A percentile compares a stretch with the other conserved stretches of the same genome.
phyloP scores from a whole-genome alignment of 2,888 invertebrate species.

The Polylopha cassiicola region DNA sequence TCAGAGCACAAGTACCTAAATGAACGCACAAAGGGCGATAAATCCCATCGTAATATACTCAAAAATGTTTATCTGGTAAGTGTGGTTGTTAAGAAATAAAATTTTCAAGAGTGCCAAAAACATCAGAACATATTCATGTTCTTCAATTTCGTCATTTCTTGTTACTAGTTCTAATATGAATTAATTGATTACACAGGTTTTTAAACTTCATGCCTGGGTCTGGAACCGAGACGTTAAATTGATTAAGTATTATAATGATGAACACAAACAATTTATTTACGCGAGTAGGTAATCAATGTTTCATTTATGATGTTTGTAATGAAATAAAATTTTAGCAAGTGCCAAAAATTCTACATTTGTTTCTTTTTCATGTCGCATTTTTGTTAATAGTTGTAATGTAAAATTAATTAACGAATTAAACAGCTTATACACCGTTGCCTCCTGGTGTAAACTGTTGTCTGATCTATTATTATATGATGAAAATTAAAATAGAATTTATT shows the following conservation, averaged over 20 bases:
- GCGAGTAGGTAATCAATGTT: too few relatives aligned
- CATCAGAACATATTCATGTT: too few relatives aligned
- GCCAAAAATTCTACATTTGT: constrained; percentile 39
- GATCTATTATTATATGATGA: constrained; percentile 69
- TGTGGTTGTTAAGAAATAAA: constrained; percentile 1
- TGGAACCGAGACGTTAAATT: too few relatives aligned
- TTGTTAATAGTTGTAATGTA: constrained; percentile 35
- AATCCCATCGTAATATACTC: constrained; percentile 4
- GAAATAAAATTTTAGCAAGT: constrained; percentile 29
- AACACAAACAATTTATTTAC: too few relatives aligned
- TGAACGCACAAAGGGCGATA: constrained; percentile 18
- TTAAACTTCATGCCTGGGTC: too few relatives aligned
- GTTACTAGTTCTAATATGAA: too few relatives aligned
- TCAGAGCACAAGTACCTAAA: constrained; percentile 4
- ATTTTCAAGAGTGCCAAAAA: constrained; percentile 41
- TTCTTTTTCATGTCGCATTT: constrained; percentile 29
- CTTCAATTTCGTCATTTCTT: too few relatives aligned
- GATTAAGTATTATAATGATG: too few relatives aligned
- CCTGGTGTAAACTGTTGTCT: constrained; percentile 72
- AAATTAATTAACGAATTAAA: constrained; percentile 48
- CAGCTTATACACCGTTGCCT: constrained; percentile 66
- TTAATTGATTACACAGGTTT: too few relatives aligned
- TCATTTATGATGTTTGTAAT: constrained; percentile 1
- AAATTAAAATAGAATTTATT: constrained; percentile 69
- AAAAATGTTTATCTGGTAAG: too few relatives aligned